These are phyloP conservation scores for Datnioides undecimradiatus DNA, from an alignment of 2,113 vertebrate genomes.

Conservation along the genomic window DNA sequence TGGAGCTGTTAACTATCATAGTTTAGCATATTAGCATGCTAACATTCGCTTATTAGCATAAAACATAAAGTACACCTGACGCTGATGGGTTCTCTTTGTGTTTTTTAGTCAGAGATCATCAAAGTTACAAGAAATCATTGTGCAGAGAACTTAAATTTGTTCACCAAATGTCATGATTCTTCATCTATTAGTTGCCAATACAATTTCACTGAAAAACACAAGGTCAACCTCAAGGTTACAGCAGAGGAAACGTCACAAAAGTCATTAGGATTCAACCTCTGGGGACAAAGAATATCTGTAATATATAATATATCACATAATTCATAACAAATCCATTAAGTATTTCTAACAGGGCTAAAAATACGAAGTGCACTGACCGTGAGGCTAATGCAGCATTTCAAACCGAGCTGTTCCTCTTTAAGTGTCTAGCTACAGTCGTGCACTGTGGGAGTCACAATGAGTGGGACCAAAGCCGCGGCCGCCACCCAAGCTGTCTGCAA, in stretches of 20 bases:
- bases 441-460: constrained; percentile 70
- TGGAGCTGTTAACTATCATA: too few relatives aligned
- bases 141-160: neutral
- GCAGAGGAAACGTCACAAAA: neutral
- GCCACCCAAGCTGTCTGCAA: constrained; percentile 77
- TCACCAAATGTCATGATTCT: neutral
- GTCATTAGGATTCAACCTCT: neutral
- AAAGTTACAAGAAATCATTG: neutral
- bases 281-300: neutral
- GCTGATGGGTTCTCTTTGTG: neutral
- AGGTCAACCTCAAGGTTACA: neutral
- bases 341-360: neutral
- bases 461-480: constrained; percentile 62
- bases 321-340: neutral
- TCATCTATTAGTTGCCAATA: neutral
- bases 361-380: neutral
- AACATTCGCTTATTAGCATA: neutral
- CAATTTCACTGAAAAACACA: neutral
- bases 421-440: neutral
- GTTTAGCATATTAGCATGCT: neutral
- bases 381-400: constrained; percentile 38
- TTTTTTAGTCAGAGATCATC: neutral
- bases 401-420: constrained; percentile 28
- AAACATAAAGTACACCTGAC: neutral
- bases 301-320: too few relatives aligned